Conservation (phyloP, 2,113 vertebrate species). For the Atherinomorus stipes region DNA sequence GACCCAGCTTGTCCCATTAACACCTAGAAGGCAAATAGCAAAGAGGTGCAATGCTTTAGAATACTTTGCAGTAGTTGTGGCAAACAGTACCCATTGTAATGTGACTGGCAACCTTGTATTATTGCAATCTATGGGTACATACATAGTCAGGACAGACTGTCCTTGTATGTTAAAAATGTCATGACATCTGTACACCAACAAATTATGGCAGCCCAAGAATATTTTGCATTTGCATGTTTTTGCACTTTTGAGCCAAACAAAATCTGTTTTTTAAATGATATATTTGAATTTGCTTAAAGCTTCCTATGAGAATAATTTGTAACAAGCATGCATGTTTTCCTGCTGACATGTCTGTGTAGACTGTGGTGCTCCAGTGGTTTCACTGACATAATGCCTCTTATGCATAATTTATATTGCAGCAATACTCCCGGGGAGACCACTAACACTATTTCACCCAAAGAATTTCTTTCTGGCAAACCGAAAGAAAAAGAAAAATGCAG, state of each 20-base stretch:
- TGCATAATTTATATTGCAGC: conserved; percentile 46
- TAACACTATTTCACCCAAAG: conserved; percentile 6
- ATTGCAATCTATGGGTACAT: not conserved
- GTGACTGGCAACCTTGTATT: not conserved
- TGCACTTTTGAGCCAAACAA: not conserved
- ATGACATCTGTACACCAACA: not conserved
- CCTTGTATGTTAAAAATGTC: not conserved
- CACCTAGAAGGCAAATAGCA: conserved; percentile 64
- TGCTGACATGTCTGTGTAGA: not conserved
- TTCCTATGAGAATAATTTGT: not conserved
- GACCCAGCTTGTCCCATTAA: conserved; percentile 44
- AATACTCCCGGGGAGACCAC: conserved; percentile 10
- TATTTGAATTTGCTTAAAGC: too few relatives aligned
- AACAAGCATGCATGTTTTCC: not conserved
- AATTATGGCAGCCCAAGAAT: not conserved
- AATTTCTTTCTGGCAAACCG: not conserved
- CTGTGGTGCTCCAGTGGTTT: conserved; percentile 25
- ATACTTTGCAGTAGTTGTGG: conserved; percentile 10
- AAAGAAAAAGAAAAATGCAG: not conserved
- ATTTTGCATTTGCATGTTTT: not conserved
- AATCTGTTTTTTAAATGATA: not conserved
- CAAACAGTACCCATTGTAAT: not conserved
- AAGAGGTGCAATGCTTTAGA: conserved; percentile 29
- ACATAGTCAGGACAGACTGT: not conserved
- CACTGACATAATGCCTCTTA: conserved; percentile 28